These are phyloP conservation scores for Epistrophe eligans DNA, from an alignment of 2,888 invertebrate species.

Conservation along the genomic window DNA sequence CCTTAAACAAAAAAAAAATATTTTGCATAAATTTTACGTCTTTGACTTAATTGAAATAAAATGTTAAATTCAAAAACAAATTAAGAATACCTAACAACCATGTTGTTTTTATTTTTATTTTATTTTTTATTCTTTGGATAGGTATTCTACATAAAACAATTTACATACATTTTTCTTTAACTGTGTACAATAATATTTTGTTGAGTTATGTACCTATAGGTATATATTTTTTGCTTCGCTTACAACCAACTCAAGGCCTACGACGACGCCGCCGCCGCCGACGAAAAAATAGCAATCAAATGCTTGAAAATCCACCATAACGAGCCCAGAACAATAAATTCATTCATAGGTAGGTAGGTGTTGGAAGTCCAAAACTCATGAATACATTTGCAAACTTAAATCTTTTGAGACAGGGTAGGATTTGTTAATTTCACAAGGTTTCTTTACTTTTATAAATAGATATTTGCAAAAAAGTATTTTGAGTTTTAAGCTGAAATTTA, in stretches of 20 bases:
- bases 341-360: conserved; percentile 73
- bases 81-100: conserved; percentile 19
- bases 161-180: conserved; percentile 29
- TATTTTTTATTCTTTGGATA: background rate
- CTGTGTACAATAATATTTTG: conserved; percentile 25
- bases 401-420: conserved; percentile 4
- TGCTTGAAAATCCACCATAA: conserved; percentile 60
- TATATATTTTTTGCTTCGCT: background rate
- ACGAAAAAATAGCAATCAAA: conserved; percentile 58
- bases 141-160: conserved; percentile 29
- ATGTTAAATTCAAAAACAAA: conserved; percentile 39
- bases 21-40: conserved; percentile 22
- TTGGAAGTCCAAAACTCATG: conserved; percentile 69
- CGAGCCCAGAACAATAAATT: conserved; percentile 67
- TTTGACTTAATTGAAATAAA: conserved; percentile 47
- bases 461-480: too few relatives aligned
- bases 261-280: background rate
- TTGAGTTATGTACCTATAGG: conserved; percentile 12
- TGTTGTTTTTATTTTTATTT: background rate
- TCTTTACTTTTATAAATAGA: too few relatives aligned
- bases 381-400: conserved; percentile 72
- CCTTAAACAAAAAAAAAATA: background rate
- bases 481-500: too few relatives aligned
- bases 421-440: too few relatives aligned
- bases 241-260: conserved; percentile 1